A percentile compares a stretch with the other conserved stretches of the same genome.
Evolutionary conservation across 2,888 invertebrate species (phyloP).

Genomic region (Epinotia ramella): DNA sequence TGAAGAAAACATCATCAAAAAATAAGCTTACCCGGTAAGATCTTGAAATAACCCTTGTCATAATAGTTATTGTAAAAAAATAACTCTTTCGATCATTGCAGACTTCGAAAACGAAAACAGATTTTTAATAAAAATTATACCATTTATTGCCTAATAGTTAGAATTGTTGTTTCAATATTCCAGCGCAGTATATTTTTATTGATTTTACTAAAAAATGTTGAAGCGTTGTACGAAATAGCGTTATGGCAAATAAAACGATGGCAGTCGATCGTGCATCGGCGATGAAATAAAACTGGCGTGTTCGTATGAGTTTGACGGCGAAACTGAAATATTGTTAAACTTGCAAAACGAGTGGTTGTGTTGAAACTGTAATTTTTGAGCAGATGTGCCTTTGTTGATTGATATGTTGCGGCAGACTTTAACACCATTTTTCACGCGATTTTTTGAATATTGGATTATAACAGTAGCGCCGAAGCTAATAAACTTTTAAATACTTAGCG

Average conservation of each 20-base stretch:
- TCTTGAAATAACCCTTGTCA: too few relatives aligned
- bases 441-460: slow-evolving; percentile 2
- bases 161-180: slow-evolving; percentile 32
- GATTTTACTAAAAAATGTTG: slow-evolving; percentile 51
- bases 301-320: slow-evolving; percentile 59
- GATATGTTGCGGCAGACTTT: slow-evolving; percentile 8
- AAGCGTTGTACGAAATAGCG: slow-evolving; percentile 57
- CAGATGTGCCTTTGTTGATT: slow-evolving; percentile 16
- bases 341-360: slow-evolving; percentile 72
- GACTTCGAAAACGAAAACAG: too few relatives aligned
- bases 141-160: background rate
- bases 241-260: slow-evolving; percentile 69
- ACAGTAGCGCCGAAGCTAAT: background rate
- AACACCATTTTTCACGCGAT: slow-evolving; percentile 7
- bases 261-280: slow-evolving; percentile 65
- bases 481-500: background rate
- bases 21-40: too few relatives aligned
- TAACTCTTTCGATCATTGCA: too few relatives aligned
- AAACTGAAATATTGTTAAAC: slow-evolving; percentile 79
- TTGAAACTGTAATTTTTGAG: slow-evolving; percentile 45
- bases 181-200: slow-evolving; percentile 34
- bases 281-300: slow-evolving; percentile 69
- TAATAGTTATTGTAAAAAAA: too few relatives aligned
- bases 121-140: too few relatives aligned
- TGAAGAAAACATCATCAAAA: too few relatives aligned